These are phyloP conservation scores for Sceliomorpha sp. DNA, from an alignment of 2,888 invertebrate genomes.

Conservation along the genomic window DNA sequence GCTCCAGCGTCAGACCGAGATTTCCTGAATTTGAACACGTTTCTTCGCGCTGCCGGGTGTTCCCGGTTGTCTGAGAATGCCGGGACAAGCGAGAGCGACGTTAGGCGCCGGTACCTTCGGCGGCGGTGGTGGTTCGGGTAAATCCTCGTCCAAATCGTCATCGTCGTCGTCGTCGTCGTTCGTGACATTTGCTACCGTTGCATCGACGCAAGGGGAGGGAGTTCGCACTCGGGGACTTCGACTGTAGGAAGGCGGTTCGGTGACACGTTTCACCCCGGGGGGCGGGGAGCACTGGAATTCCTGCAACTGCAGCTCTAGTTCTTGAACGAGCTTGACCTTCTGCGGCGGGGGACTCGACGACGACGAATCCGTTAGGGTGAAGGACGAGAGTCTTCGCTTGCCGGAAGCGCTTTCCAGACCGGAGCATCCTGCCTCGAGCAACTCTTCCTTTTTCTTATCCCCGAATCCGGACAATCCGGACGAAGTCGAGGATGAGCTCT, in stretches of 20 bases:
- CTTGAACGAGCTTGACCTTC: slow-evolving; percentile 76
- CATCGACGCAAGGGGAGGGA: slow-evolving; percentile 75
- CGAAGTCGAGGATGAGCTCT: slow-evolving; percentile 80
- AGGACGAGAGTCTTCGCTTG: slow-evolving; percentile 74
- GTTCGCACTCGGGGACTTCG: slow-evolving; percentile 69
- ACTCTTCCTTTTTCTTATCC: slow-evolving; percentile 88
- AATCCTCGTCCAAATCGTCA: slow-evolving; percentile 81
- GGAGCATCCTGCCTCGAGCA: slow-evolving; percentile 87
- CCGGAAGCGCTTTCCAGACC: slow-evolving; percentile 82
- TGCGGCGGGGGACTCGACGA: slow-evolving; percentile 70
- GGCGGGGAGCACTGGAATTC: slow-evolving; percentile 84
- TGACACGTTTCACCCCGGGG: slow-evolving; percentile 73
- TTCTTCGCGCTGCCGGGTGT: slow-evolving; percentile 91
- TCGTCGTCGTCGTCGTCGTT: slow-evolving; percentile 80
- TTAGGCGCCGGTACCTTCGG: slow-evolving; percentile 82
- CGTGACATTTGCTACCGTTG: slow-evolving; percentile 72
- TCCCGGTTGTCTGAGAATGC: slow-evolving; percentile 85
- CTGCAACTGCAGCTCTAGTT: slow-evolving; percentile 84
- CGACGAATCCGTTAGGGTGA: slow-evolving; percentile 68
- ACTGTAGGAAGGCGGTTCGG: slow-evolving; percentile 71
- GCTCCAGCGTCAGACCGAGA: slow-evolving; percentile 87
- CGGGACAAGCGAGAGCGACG: slow-evolving; percentile 81
- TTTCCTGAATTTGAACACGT: slow-evolving; percentile 95
- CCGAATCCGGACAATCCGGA: slow-evolving; percentile 77
- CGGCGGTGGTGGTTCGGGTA: slow-evolving; percentile 85